These are phyloP conservation scores for Lochmaea capreae DNA, from an alignment of 2,888 invertebrate genomes.

Conservation along the genomic window DNA sequence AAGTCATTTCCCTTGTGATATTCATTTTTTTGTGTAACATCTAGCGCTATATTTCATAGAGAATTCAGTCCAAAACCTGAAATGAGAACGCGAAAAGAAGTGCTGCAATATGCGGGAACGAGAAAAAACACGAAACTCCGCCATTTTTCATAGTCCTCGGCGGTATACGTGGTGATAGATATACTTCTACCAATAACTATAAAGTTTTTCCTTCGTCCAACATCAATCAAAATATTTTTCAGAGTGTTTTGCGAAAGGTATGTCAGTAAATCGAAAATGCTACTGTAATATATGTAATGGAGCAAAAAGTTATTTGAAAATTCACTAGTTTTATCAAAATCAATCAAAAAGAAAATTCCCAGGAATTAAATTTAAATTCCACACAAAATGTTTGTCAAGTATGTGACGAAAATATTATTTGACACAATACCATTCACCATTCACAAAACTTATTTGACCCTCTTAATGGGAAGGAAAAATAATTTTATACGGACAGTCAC, in stretches of 20 bases:
- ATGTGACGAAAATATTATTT: no score
- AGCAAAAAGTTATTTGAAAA: constrained; percentile 5
- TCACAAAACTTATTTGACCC: no score
- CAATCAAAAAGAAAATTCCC: no score
- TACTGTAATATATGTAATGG: background rate
- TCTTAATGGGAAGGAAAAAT: no score
- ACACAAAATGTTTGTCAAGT: no score
- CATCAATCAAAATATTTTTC: constrained; percentile 24
- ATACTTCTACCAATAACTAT: constrained; percentile 31
- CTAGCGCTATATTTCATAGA: constrained; percentile 31
- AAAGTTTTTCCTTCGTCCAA: constrained; percentile 20
- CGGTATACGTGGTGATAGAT: constrained; percentile 28
- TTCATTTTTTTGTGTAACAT: constrained; percentile 36
- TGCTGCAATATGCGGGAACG: constrained; percentile 27
- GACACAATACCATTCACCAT: no score
- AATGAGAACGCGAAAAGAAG: constrained; percentile 33
- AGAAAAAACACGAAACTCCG: constrained; percentile 31
- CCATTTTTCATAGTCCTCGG: constrained; percentile 28
- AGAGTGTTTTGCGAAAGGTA: constrained; percentile 6
- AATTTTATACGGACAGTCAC: no score
- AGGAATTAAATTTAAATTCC: no score
- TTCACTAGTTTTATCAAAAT: background rate
- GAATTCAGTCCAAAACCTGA: constrained; percentile 23
- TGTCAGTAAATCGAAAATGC: background rate
- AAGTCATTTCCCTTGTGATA: constrained; percentile 35